These are phyloP conservation scores for Pristionchus arcanus DNA, from an alignment of 2,888 invertebrate genomes.

Conservation along the genomic window DNA sequence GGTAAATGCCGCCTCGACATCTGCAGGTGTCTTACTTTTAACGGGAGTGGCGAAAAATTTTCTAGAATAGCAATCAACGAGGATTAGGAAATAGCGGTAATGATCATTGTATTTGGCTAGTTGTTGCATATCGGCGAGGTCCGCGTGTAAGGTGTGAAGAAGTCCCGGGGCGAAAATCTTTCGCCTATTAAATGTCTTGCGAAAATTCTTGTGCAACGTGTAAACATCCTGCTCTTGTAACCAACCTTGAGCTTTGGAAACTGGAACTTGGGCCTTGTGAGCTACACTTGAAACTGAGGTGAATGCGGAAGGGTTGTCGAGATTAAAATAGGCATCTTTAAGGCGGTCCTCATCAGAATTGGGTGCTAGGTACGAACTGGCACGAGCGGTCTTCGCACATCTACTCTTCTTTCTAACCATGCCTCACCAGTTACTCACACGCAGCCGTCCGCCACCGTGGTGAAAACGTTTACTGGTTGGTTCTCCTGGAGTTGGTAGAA, in stretches of 20 bases:
- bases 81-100: neutral
- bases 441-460: neutral
- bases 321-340: neutral
- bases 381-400: neutral
- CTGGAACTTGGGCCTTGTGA: neutral
- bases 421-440: neutral
- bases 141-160: neutral
- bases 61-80: neutral
- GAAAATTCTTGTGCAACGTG: conserved; percentile 7
- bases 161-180: neutral
- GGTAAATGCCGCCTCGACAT: neutral
- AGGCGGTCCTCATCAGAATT: neutral
- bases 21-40: neutral
- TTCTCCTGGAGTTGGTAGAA: neutral
- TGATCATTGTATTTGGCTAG: neutral
- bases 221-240: conserved; percentile 21
- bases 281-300: neutral
- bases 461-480: neutral
- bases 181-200: neutral
- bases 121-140: neutral
- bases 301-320: neutral
- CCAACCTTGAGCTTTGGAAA: neutral
- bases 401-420: neutral
- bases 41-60: neutral
- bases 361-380: neutral